A percentile compares a stretch with the other conserved stretches of the same genome.
These are phyloP conservation scores for Trichomycterus rosablanca DNA, from an alignment of 2,113 vertebrate species.

Conservation along the genomic window DNA sequence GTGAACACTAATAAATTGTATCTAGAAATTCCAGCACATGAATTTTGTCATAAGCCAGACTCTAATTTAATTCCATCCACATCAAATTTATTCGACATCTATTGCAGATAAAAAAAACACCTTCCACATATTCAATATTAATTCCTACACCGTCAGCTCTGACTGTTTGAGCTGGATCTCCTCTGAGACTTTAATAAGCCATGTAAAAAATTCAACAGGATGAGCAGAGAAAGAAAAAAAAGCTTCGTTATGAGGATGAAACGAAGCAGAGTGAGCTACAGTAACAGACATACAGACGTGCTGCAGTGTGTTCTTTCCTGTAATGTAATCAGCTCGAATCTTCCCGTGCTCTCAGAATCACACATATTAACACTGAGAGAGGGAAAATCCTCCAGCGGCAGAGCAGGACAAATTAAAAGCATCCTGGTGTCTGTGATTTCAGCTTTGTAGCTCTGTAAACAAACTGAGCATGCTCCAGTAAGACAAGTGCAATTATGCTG, in stretches of 20 bases:
- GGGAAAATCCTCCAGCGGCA: slow-evolving; percentile 31
- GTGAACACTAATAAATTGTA: too few relatives aligned
- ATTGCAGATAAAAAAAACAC: slow-evolving; percentile 3
- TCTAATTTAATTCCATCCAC: background rate
- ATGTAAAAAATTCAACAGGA: slow-evolving; percentile 14
- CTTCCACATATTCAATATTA: slow-evolving; percentile 1
- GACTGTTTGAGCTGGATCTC: slow-evolving; percentile 18
- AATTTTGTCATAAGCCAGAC: slow-evolving; percentile 14
- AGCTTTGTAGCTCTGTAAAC: slow-evolving; percentile 11
- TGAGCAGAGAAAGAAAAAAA: slow-evolving; percentile 4
- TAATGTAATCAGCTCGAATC: slow-evolving; percentile 40
- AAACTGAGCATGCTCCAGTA: background rate
- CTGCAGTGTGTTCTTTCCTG: slow-evolving; percentile 27
- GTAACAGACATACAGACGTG: slow-evolving; percentile 34
- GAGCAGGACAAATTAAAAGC: slow-evolving; percentile 39
- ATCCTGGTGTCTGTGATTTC: slow-evolving; percentile 26
- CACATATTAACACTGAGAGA: slow-evolving; percentile 33
- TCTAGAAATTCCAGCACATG: slow-evolving; percentile 1
- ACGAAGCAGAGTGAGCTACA: slow-evolving; percentile 20
- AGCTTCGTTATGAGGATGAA: slow-evolving; percentile 9
- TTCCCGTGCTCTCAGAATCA: slow-evolving; percentile 23
- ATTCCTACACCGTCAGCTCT: background rate
- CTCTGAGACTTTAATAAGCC: slow-evolving; percentile 17
- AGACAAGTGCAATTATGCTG: background rate
- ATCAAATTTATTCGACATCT: slow-evolving; percentile 7